Conservation (phyloP, 2,797 vertebrate species). For the Enteromius unitaeniatus region DNA sequence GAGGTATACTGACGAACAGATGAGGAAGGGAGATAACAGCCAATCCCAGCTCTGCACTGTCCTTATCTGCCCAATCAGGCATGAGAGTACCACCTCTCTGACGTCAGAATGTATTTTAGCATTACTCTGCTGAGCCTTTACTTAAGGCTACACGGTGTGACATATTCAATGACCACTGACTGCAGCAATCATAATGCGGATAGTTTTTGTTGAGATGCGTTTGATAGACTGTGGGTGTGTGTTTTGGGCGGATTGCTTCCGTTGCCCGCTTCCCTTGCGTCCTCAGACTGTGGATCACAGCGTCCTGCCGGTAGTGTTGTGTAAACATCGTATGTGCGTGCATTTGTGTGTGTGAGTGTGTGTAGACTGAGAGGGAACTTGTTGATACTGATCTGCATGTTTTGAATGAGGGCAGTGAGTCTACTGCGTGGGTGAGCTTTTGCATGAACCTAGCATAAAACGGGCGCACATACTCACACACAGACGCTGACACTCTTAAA, state of each 20-base stretch:
- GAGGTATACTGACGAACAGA: conserved; percentile 54
- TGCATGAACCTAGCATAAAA: conserved; percentile 70
- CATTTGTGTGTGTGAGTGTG: conserved; percentile 41
- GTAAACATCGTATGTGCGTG: conserved; percentile 54
- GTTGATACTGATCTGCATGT: conserved; percentile 78
- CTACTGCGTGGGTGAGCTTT: conserved; percentile 74
- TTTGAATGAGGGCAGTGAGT: conserved; percentile 75
- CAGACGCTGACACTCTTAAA: conserved; percentile 28
- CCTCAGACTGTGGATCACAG: conserved; percentile 60
- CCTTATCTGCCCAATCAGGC: conserved; percentile 48
- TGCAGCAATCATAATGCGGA: not conserved
- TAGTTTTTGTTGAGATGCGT: not conserved
- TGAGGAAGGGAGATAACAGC: conserved; percentile 56
- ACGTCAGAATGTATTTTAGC: conserved; percentile 37
- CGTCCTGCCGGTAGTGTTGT: conserved; percentile 53
- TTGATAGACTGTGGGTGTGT: not conserved
- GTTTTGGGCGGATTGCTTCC: conserved; percentile 43
- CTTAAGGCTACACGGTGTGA: not conserved
- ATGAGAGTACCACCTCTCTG: conserved; percentile 12
- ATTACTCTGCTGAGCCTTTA: conserved; percentile 14
- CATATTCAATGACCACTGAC: not conserved
- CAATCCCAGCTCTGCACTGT: conserved; percentile 33
- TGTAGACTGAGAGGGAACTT: conserved; percentile 63
- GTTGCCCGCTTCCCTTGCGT: conserved; percentile 45
- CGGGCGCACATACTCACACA: conserved; percentile 21